Evolutionary conservation across 2,888 invertebrate genomes (phyloP).

Genomic region (Branchellion lobata): DNA sequence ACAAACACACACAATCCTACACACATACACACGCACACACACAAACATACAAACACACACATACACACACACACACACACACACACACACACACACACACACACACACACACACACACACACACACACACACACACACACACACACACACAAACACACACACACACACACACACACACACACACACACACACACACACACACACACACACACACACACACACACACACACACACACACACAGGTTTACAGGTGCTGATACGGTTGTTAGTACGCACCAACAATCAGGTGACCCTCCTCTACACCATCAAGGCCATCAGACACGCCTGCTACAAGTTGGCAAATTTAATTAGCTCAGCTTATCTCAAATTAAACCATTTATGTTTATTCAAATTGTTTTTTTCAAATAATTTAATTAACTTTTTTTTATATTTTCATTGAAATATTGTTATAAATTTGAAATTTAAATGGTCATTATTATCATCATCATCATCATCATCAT

Average conservation of each 20-base stretch:
- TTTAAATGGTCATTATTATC: neutral
- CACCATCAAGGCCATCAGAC: slow-evolving; percentile 39
- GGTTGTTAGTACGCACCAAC: slow-evolving; percentile 19
- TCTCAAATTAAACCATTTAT: too few relatives aligned
- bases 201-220: neutral
- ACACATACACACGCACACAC: too few relatives aligned
- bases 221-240: neutral
- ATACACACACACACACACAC: neutral
- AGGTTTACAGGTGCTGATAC: slow-evolving; percentile 23
- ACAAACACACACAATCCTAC: too few relatives aligned
- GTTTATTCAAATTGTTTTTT: too few relatives aligned
- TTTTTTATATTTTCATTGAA: too few relatives aligned
- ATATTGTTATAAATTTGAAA: too few relatives aligned
- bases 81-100: too few relatives aligned
- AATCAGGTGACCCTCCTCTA: neutral
- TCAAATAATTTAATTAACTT: too few relatives aligned
- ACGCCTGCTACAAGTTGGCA: slow-evolving; percentile 39
- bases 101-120: too few relatives aligned
- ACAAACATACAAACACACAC: neutral
- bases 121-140: neutral
- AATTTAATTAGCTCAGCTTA: neutral
- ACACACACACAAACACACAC: neutral
- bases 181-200: too few relatives aligned
- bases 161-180: neutral
- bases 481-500: slow-evolving; percentile 28